A percentile compares a stretch with the other conserved stretches of the same genome.
These are phyloP conservation scores for Crypturellus tataupa DNA, from an alignment of 2,797 vertebrate genomes.

Conservation along the genomic window DNA sequence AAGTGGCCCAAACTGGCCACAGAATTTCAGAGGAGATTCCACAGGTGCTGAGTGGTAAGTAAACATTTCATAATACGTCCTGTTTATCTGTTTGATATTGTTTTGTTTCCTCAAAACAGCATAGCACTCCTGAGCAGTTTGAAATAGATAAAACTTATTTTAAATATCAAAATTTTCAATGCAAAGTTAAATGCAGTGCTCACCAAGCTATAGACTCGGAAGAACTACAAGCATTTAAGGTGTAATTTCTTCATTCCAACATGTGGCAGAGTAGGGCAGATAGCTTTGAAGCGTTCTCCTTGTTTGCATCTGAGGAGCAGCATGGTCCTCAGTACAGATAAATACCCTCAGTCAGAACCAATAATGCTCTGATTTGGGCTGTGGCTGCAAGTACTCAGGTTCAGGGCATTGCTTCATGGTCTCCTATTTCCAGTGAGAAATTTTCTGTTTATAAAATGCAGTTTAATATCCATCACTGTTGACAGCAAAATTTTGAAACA, in stretches of 20 bases:
- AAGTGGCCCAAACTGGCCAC: not conserved
- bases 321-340: not conserved
- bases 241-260: not conserved
- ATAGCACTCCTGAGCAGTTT: not conserved
- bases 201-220: not conserved
- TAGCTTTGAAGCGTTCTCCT: not conserved
- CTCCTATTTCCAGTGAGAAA: not conserved
- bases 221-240: not conserved
- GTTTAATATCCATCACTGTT: not conserved
- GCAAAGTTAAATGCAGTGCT: not conserved
- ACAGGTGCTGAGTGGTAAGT: not conserved
- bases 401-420: not conserved
- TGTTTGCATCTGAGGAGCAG: not conserved
- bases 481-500: constrained; percentile 7
- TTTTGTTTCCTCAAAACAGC: not conserved
- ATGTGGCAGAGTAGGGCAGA: not conserved
- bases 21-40: not conserved
- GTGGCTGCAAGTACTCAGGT: not conserved
- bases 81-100: not conserved
- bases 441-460: not conserved
- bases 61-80: not conserved
- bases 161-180: not conserved
- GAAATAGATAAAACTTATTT: not conserved
- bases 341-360: not conserved
- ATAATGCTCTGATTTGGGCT: not conserved